These are phyloP conservation scores for Neolamprologus ventralis DNA, from an alignment of 2,113 vertebrate genomes.

Conservation along the genomic window DNA sequence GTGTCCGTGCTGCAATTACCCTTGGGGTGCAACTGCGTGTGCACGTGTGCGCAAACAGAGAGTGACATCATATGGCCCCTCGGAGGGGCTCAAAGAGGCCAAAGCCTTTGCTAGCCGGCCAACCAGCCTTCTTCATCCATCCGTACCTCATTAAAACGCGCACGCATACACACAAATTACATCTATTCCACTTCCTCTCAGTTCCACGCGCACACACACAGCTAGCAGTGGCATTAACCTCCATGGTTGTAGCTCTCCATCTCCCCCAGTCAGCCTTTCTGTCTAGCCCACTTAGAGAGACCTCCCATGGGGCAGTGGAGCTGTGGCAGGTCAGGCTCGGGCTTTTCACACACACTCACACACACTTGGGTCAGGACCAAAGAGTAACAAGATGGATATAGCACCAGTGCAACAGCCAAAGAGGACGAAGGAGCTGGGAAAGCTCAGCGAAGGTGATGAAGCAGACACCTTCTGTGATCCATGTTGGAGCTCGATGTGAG, in stretches of 20 bases:
- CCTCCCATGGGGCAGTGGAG: slow-evolving; percentile 47
- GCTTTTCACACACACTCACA: slow-evolving; percentile 16
- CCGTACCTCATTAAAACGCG: slow-evolving; percentile 58
- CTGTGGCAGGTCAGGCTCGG: slow-evolving; percentile 44
- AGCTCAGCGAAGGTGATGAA: neutral
- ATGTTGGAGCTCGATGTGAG: neutral
- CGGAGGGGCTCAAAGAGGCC: slow-evolving; percentile 50
- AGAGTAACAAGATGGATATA: slow-evolving; percentile 41
- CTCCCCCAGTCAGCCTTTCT: slow-evolving; percentile 59
- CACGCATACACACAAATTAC: slow-evolving; percentile 13
- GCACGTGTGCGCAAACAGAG: neutral
- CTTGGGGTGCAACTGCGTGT: slow-evolving; percentile 12
- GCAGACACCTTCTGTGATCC: neutral
- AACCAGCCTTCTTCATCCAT: slow-evolving; percentile 60
- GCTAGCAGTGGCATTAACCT: slow-evolving; percentile 57
- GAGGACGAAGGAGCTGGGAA: slow-evolving; percentile 9
- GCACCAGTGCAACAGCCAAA: slow-evolving; percentile 18
- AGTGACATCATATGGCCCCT: slow-evolving; percentile 43
- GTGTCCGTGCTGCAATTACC: slow-evolving; percentile 41
- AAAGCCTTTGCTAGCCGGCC: slow-evolving; percentile 51
- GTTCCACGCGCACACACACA: neutral
- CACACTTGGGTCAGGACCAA: slow-evolving; percentile 26
- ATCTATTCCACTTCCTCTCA: slow-evolving; percentile 10
- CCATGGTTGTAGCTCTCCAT: slow-evolving; percentile 53
- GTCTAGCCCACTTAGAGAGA: slow-evolving; percentile 63